phyloP scores from a whole-genome alignment of 37 sponge, comb jelly and placozoan genomes.

The Eunapius fragilis region DNA sequence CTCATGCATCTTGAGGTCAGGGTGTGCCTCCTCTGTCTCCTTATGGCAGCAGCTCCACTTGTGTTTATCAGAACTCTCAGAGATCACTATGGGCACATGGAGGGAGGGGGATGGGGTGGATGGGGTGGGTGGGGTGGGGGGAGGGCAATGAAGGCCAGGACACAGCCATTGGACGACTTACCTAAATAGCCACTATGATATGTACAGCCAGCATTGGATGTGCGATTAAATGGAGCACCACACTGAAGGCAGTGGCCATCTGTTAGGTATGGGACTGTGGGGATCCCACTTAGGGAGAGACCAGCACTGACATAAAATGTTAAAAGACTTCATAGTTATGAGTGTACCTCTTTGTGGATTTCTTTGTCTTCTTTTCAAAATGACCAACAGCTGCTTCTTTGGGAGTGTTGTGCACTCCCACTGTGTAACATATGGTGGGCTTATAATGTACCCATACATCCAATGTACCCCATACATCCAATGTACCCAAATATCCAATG shows the following conservation, averaged over 20 bases:
- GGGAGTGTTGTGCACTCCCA: not conserved
- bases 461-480: no score
- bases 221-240: not conserved
- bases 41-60: slow-evolving; percentile 17
- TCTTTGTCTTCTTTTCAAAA: slow-evolving; percentile 17
- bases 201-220: not conserved
- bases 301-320: no score
- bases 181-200: slow-evolving; percentile 28
- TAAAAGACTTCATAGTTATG: no score
- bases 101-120: not conserved
- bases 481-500: no score
- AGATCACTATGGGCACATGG: not conserved
- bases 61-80: slow-evolving; percentile 7
- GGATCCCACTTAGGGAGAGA: not conserved
- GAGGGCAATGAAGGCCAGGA: no score
- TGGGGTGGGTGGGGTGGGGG: no score
- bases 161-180: not conserved
- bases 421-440: not conserved
- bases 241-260: slow-evolving; percentile 14
- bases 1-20: no score
- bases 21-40: not conserved
- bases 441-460: no score
- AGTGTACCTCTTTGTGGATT: no score
- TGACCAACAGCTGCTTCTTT: slow-evolving; percentile 25
- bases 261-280: not conserved